These are phyloP conservation scores for Netelia fuscicornis DNA, from an alignment of 2,888 invertebrate genomes.

Conservation along the genomic window DNA sequence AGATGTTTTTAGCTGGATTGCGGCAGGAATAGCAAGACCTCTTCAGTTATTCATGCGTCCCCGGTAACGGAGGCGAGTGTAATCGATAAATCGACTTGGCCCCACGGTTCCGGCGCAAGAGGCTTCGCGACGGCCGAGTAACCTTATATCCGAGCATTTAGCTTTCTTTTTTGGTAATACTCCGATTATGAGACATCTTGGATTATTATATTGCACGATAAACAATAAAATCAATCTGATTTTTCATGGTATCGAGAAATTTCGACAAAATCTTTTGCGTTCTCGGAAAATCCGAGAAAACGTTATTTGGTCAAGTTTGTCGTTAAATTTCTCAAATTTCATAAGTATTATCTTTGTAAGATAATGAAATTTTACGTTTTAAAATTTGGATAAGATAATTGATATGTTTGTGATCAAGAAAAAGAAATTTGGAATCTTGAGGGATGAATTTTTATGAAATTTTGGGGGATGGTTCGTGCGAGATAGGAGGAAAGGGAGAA, in stretches of 20 bases:
- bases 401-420: neutral
- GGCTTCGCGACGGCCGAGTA: conserved; percentile 70
- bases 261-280: conserved; percentile 14
- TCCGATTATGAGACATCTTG: neutral
- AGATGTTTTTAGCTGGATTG: conserved; percentile 65
- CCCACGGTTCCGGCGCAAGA: conserved; percentile 52
- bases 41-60: conserved; percentile 81
- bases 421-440: neutral
- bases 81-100: conserved; percentile 82
- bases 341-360: too few relatives aligned
- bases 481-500: neutral
- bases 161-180: conserved; percentile 5
- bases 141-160: conserved; percentile 70
- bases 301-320: neutral
- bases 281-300: conserved; percentile 13
- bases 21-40: conserved; percentile 79
- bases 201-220: conserved; percentile 11
- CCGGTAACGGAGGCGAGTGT: conserved; percentile 76
- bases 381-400: neutral
- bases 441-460: neutral
- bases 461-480: neutral
- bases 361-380: too few relatives aligned
- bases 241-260: neutral
- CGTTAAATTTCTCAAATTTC: neutral
- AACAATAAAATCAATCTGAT: conserved; percentile 4